Evolutionary conservation across 2,888 invertebrate species (phyloP), one percentile per base, ranked within the genome.

Genomic region (Caenorhabditis sp.): DNA sequence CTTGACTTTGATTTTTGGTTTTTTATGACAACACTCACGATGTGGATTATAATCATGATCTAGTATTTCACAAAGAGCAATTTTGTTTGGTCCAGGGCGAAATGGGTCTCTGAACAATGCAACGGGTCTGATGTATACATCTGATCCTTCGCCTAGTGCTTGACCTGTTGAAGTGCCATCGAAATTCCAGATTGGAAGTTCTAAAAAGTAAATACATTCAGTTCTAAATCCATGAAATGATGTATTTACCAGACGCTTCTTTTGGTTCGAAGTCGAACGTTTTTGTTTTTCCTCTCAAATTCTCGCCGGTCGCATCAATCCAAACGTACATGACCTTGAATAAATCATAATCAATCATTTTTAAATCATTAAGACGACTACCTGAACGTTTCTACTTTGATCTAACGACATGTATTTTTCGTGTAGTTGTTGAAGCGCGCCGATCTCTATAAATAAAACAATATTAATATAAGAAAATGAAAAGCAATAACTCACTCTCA

Each of bases 231-330:
- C 25, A n/a, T 27, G n/a, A n/a, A n/a, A n/a, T n/a, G 20, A 26
- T 12, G 38, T 21, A 57, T 76, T 54, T 38, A 87, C 87, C 85
- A 31, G 76, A 76, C 12, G 93, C 91, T 80, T 90, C 89, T 80
- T 91, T 91, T 0, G 95, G 95, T 77, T 93, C 91, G 85, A 93
- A 93, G 88, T 92, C 92, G 75, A 95, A 88, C 0, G 95, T 95
- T 77, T 94, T 91, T 76, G 94, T 94, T 89, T 95, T 95, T 89
- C 93, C 92, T 68, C 95, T 91, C 64, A 95, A 86, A 85, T 92
- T 91, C 88, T 95, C 94, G n/a, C 94, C 95, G 14, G 93, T 92
- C 23, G 95, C 95, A 88, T 95, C 95, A 83, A 95, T 94, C 95
- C 95, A 95, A 63, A 95, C 91, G 89, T 95, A 95, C 60, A 93